A percentile compares a stretch with the other conserved stretches of the same genome.
Conservation (phyloP, 2,113 vertebrate species). For the Callocephalon fimbriatum region DNA sequence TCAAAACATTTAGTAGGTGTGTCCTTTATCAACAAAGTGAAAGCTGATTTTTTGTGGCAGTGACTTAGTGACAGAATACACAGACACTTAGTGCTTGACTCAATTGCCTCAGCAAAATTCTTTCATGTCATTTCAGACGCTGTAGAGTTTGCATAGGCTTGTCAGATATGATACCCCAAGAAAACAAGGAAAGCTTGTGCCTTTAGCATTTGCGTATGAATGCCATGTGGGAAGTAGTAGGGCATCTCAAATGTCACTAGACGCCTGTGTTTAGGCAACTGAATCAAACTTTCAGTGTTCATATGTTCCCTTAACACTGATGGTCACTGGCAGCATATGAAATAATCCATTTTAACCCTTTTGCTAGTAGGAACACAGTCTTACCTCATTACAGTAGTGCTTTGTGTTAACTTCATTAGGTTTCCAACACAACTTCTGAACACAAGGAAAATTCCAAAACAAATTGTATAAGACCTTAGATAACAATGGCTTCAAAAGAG, state of each 20-base stretch:
- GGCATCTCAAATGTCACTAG: background rate
- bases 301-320: background rate
- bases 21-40: background rate
- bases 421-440: slow-evolving; percentile 33
- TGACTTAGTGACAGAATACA: background rate
- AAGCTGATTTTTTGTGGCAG: background rate
- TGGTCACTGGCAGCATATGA: background rate
- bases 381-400: slow-evolving; percentile 21
- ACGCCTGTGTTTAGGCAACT: background rate
- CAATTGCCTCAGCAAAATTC: background rate
- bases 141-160: background rate
- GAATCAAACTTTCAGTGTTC: background rate
- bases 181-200: background rate
- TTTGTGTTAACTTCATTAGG: slow-evolving; percentile 45
- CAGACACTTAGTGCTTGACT: background rate
- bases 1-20: background rate
- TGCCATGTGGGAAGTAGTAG: background rate
- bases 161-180: background rate
- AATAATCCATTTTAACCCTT: background rate
- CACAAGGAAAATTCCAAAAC: slow-evolving; percentile 44
- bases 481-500: slow-evolving; percentile 56
- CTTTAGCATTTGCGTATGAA: background rate
- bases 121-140: background rate
- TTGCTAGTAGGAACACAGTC: background rate
- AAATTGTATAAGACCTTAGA: slow-evolving; percentile 52